Percentiles rank a stretch among this genome's conserved stretches.
These are phyloP conservation scores for Ophonus ardosiacus DNA, from an alignment of 2,888 invertebrate genomes.

Conservation along the genomic window DNA sequence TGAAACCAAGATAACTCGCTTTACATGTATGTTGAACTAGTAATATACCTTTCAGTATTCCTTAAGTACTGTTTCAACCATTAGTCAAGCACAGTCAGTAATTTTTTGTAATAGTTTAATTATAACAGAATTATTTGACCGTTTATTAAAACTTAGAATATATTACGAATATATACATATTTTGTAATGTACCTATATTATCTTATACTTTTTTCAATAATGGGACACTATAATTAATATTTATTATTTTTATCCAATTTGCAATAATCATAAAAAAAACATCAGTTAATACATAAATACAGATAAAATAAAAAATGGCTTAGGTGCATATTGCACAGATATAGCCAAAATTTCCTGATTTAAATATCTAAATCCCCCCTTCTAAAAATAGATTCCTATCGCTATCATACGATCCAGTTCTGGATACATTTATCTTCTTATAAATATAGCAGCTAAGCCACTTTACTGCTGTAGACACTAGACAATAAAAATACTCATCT, in stretches of 20 bases:
- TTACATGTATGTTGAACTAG: neutral
- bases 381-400: conserved; percentile 26
- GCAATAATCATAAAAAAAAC: too few species aligned
- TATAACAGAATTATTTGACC: too few species aligned
- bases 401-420: conserved; percentile 21
- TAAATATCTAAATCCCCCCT: neutral
- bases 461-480: neutral
- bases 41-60: neutral
- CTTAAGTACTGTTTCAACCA: neutral
- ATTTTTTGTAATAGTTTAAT: too few species aligned
- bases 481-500: conserved; percentile 33
- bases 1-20: neutral
- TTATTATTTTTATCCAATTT: too few species aligned
- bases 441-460: conserved; percentile 17
- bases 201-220: too few species aligned
- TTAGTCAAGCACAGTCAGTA: too few species aligned
- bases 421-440: conserved; percentile 30
- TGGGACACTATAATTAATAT: too few species aligned
- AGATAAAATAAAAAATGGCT: neutral
- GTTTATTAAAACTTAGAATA: too few species aligned
- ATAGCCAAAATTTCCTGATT: neutral
- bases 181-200: too few species aligned
- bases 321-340: too few species aligned
- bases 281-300: neutral
- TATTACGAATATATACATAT: too few species aligned